Percentiles rank a stretch among this genome's conserved stretches.
These are phyloP conservation scores for Megamerina dolium DNA, from an alignment of 2,888 invertebrate species.

Conservation along the genomic window DNA sequence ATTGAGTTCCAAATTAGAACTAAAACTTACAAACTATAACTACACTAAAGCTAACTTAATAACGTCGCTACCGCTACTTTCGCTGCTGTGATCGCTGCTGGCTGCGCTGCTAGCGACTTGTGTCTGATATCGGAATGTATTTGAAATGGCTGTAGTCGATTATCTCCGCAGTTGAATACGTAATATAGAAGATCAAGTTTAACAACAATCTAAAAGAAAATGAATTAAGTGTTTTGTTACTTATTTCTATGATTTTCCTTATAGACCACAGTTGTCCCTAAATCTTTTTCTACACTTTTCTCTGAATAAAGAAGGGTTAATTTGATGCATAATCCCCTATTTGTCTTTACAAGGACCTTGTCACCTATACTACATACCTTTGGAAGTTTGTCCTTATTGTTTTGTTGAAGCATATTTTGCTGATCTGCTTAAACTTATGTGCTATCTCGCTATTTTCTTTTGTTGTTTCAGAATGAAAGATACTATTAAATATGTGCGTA, in stretches of 20 bases:
- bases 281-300: conserved; percentile 12
- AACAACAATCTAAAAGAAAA: neutral
- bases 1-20: too few species aligned
- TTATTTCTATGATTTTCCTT: conserved; percentile 3
- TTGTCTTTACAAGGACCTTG: conserved; percentile 13
- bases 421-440: conserved; percentile 8
- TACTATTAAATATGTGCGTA: too few species aligned
- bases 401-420: neutral
- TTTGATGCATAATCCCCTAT: conserved; percentile 14
- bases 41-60: too few species aligned
- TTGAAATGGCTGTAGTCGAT: too few species aligned
- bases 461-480: conserved; percentile 13
- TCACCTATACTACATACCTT: conserved; percentile 10
- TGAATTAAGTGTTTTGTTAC: neutral
- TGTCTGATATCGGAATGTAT: too few species aligned
- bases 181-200: too few species aligned
- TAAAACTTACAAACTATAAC: too few species aligned
- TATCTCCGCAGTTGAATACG: neutral
- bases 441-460: conserved; percentile 7
- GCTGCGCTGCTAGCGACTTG: too few species aligned
- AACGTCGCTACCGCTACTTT: too few species aligned
- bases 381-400: conserved; percentile 8
- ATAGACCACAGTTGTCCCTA: conserved; percentile 14
- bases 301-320: conserved; percentile 12
- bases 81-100: too few species aligned